phyloP scores from a whole-genome alignment of 30 jellyfish, hydroid and myxozoan genomes.

The Morbakka virulenta region DNA sequence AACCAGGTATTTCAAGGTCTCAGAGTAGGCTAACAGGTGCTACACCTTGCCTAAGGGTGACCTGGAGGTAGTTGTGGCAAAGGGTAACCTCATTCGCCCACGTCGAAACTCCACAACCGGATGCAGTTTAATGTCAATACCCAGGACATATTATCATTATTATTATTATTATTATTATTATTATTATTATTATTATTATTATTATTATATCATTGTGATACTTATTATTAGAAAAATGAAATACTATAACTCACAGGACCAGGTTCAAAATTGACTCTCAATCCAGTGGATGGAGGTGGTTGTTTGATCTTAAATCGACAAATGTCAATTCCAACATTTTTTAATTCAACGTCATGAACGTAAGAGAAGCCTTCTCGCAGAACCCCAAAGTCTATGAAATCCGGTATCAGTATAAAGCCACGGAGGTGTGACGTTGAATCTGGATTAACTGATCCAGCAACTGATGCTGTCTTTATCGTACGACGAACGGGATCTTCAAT shows the following conservation, averaged over 20 bases:
- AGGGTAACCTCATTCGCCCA: too few relatives aligned
- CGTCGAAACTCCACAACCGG: too few relatives aligned
- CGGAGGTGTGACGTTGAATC: conserved; percentile 51
- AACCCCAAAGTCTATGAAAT: conserved; percentile 77
- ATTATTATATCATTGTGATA: too few relatives aligned
- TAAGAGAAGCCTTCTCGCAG: conserved; percentile 78
- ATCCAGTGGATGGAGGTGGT: conserved; percentile 98
- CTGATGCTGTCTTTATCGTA: conserved; percentile 71
- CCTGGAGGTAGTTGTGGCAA: too few relatives aligned
- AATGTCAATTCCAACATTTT: conserved; percentile 79
- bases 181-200: too few relatives aligned
- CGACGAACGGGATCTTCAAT: conserved; percentile 77
- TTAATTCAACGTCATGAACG: conserved; percentile 56
- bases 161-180: too few relatives aligned
- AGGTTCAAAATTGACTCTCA: conserved; percentile 67
- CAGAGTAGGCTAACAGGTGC: too few relatives aligned
- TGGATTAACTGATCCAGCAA: conserved; percentile 79
- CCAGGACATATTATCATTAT: too few relatives aligned
- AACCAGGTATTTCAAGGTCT: too few relatives aligned
- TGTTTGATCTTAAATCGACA: conserved; percentile 79
- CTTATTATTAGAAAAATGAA: too few relatives aligned
- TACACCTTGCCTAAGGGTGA: too few relatives aligned
- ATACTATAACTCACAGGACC: conserved; percentile 95
- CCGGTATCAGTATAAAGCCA: conserved; percentile 81
- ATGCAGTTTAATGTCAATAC: too few relatives aligned